phyloP scores from a whole-genome alignment of 2,888 invertebrate genomes.

The Drepanosiphum platanoidis region DNA sequence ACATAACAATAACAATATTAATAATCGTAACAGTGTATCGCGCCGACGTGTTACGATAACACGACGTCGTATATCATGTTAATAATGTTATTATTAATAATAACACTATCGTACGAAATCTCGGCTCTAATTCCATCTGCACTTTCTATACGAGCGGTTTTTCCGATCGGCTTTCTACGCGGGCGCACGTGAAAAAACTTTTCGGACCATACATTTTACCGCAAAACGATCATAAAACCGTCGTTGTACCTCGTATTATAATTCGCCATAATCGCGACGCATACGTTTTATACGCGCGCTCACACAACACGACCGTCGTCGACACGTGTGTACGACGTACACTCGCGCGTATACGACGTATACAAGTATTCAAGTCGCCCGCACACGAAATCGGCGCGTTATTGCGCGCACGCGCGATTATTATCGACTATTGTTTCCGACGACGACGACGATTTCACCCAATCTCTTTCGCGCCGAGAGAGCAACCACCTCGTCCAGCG shows the following conservation, averaged over 20 bases:
- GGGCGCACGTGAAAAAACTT: neutral
- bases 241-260: neutral
- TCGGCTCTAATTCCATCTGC: neutral
- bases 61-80: neutral
- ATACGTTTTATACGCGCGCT: too few species aligned
- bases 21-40: neutral
- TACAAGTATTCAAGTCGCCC: too few species aligned
- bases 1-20: neutral
- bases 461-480: slow-evolving; percentile 21
- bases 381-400: slow-evolving; percentile 9
- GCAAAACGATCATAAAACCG: neutral
- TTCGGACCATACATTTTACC: slow-evolving; percentile 6
- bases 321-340: neutral
- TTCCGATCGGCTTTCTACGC: slow-evolving; percentile 14
- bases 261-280: too few species aligned
- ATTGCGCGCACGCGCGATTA: neutral
- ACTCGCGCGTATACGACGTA: neutral
- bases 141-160: neutral
- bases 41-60: neutral
- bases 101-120: neutral
- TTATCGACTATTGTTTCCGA: slow-evolving; percentile 54
- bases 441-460: slow-evolving; percentile 35
- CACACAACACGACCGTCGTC: neutral
- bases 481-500: neutral
- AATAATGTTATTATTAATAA: neutral